Conservation (phyloP, 1,140 invertebrate species). For the Trichonephila clavipes region DNA sequence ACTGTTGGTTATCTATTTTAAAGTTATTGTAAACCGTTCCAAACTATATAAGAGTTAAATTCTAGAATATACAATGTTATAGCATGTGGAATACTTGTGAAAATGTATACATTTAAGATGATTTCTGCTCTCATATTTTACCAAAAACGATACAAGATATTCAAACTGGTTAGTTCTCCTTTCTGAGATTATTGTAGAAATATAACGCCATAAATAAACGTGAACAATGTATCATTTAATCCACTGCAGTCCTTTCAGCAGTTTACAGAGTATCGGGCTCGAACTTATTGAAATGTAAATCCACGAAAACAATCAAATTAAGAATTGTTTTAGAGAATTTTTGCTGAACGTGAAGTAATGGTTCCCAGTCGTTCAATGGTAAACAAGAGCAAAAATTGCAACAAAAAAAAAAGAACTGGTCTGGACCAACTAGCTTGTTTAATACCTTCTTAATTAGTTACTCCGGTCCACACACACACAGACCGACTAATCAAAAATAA, state of each 20-base stretch:
- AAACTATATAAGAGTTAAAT: too few relatives aligned
- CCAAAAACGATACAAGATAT: too few relatives aligned
- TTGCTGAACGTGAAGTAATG: conserved; percentile 29
- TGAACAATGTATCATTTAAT: not conserved
- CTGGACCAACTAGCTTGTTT: conserved; percentile 61
- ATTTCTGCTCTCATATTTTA: too few relatives aligned
- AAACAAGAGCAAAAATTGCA: conserved; percentile 37
- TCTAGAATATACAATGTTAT: too few relatives aligned
- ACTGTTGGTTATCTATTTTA: too few relatives aligned
- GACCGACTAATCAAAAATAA: conserved; percentile 75
- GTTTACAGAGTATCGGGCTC: not conserved
- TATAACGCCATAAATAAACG: not conserved
- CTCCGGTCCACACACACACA: conserved; percentile 44
- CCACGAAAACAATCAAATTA: conserved; percentile 7
- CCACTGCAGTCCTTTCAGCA: not conserved
- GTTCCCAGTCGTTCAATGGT: not conserved
- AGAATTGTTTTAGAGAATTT: not conserved
- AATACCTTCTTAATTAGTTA: conserved; percentile 76
- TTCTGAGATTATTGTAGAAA: not conserved
- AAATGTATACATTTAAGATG: too few relatives aligned
- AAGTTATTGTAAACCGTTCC: too few relatives aligned
- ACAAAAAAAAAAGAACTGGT: conserved; percentile 36
- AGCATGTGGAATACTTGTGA: too few relatives aligned
- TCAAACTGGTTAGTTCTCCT: not conserved
- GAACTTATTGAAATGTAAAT: conserved; percentile 27